Conservation (phyloP, 2,113 vertebrate species). For the Apaloderma vittatum region DNA sequence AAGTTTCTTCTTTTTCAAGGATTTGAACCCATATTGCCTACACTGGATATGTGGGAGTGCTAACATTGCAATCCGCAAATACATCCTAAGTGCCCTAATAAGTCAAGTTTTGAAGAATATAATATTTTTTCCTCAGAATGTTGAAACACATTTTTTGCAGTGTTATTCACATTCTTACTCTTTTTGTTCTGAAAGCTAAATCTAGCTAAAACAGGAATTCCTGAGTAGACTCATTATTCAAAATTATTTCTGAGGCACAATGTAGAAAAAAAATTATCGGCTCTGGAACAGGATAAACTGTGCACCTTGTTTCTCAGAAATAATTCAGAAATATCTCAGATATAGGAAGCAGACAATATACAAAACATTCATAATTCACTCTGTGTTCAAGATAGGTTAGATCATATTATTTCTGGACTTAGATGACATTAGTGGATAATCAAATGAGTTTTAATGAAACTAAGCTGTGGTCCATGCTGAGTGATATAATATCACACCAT, state of each 20-base stretch:
- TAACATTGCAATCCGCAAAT: not conserved
- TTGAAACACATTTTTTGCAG: not conserved
- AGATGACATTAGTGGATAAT: conserved; percentile 17
- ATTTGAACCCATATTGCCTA: not conserved
- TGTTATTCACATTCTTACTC: not conserved
- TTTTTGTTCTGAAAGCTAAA: not conserved
- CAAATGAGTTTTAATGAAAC: conserved; percentile 65
- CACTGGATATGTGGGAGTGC: not conserved
- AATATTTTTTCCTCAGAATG: not conserved
- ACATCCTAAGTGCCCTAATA: not conserved
- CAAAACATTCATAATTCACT: not conserved
- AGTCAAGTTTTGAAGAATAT: not conserved
- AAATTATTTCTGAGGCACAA: not conserved
- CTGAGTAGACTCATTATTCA: not conserved
- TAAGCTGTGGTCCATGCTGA: conserved; percentile 42
- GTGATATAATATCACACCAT: conserved; percentile 8
- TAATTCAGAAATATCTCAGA: not conserved
- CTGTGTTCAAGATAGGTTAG: not conserved
- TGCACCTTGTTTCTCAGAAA: not conserved
- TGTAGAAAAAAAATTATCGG: not conserved
- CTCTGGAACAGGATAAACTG: not conserved
- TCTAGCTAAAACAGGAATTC: not conserved
- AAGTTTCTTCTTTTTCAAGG: not conserved
- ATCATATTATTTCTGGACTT: not conserved
- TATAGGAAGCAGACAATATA: not conserved